A percentile compares a stretch with the other conserved stretches of the same genome.
Conservation (phyloP, 2,113 vertebrate species). For the Aix galericulata region DNA sequence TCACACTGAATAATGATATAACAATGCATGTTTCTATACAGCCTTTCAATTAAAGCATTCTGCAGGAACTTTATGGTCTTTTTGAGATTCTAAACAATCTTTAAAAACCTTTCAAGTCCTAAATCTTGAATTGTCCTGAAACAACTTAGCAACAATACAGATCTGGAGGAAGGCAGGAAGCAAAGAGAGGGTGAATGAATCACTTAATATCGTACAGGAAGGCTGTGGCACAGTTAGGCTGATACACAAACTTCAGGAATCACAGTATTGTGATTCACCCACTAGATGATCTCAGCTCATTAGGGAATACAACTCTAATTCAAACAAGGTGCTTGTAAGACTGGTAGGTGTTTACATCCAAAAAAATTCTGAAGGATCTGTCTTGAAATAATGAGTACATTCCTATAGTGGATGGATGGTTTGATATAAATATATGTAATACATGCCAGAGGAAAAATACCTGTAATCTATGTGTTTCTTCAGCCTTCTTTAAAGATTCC, state of each 20-base stretch:
- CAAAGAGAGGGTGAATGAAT: neutral
- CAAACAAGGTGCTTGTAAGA: neutral
- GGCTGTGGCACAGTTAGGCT: neutral
- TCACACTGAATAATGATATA: neutral
- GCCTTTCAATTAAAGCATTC: neutral
- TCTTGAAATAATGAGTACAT: neutral
- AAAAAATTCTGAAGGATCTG: neutral
- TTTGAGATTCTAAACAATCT: neutral
- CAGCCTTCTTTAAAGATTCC: conserved; percentile 75
- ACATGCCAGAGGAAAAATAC: conserved; percentile 61
- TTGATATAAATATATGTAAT: neutral
- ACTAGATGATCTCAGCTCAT: neutral
- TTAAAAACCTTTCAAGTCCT: neutral
- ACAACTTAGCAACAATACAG: neutral
- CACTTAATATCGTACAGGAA: neutral
- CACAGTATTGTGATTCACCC: neutral
- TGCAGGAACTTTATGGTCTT: neutral
- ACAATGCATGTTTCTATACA: neutral
- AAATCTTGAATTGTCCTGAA: neutral
- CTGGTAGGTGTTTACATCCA: neutral
- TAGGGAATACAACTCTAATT: neutral
- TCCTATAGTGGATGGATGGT: neutral
- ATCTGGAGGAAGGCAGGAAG: neutral
- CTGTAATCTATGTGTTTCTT: conserved; percentile 79
- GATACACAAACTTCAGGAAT: neutral